Conservation (phyloP, 1,140 invertebrate genomes). For the Sinella curviseta region DNA sequence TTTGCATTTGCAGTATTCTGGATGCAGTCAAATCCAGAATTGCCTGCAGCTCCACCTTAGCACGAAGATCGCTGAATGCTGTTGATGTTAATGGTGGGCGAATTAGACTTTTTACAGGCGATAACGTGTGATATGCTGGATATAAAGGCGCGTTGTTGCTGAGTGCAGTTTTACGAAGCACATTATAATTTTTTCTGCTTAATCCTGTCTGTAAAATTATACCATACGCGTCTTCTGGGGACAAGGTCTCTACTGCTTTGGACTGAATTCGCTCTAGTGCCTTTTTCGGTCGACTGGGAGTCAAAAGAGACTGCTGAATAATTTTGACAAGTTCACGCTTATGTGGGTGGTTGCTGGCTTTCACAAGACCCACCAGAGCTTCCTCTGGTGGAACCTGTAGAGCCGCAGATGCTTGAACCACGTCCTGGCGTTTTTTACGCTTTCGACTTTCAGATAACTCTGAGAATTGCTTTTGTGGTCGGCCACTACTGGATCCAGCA, state of each 20-base stretch:
- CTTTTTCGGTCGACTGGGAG: no score
- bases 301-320: background rate
- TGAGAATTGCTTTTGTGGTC: no score
- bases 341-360: background rate
- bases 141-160: background rate
- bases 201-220: background rate
- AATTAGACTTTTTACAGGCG: background rate
- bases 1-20: background rate
- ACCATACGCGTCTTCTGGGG: background rate
- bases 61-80: background rate
- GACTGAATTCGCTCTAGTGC: no score
- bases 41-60: constrained; percentile 14
- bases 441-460: no score
- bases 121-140: background rate
- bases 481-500: no score
- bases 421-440: background rate
- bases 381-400: background rate
- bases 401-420: background rate
- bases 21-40: background rate
- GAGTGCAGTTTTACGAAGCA: background rate
- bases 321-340: background rate
- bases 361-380: background rate
- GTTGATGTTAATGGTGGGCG: background rate
- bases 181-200: background rate
- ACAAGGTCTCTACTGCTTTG: no score